Percentiles rank a stretch among this genome's conserved stretches.
Conservation (phyloP, 1,140 invertebrate species). For the Zaprionus nigranus region DNA sequence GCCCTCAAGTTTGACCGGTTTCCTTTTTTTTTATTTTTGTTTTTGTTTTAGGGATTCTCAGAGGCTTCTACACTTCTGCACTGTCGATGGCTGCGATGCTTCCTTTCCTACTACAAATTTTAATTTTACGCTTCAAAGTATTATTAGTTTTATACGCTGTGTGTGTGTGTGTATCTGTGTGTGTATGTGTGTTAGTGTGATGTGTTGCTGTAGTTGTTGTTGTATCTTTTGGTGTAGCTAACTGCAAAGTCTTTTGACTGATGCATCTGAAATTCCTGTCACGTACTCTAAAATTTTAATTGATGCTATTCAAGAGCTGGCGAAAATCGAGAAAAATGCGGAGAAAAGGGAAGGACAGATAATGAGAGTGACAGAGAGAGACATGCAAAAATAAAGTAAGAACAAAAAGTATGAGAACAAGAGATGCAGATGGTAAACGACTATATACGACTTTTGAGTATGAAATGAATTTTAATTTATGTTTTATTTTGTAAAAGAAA, state of each 20-base stretch:
- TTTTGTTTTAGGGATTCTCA: conserved; percentile 6
- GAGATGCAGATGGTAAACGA: not conserved
- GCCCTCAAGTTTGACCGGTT: conserved; percentile 10
- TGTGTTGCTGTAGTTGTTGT: not conserved
- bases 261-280: conserved; percentile 7
- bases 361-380: not conserved
- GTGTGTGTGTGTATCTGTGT: not conserved
- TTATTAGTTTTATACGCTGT: not conserved
- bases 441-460: conserved; percentile 1
- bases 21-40: not conserved
- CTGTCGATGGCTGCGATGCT: not conserved
- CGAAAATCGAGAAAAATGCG: not conserved
- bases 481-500: not conserved
- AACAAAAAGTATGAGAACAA: not conserved
- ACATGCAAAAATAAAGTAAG: not conserved
- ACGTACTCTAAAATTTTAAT: conserved; percentile 13
- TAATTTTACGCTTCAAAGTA: conserved; percentile 13
- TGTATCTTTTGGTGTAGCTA: conserved; percentile 1
- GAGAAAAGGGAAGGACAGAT: not conserved
- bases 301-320: conserved; percentile 6
- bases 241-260: conserved; percentile 1
- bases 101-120: conserved; percentile 4
- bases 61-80: conserved; percentile 1
- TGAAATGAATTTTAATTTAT: conserved; percentile 9
- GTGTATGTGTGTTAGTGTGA: too few species aligned